Conservation (phyloP, 1,140 invertebrate genomes). For the Drosophila micromelanica region DNA sequence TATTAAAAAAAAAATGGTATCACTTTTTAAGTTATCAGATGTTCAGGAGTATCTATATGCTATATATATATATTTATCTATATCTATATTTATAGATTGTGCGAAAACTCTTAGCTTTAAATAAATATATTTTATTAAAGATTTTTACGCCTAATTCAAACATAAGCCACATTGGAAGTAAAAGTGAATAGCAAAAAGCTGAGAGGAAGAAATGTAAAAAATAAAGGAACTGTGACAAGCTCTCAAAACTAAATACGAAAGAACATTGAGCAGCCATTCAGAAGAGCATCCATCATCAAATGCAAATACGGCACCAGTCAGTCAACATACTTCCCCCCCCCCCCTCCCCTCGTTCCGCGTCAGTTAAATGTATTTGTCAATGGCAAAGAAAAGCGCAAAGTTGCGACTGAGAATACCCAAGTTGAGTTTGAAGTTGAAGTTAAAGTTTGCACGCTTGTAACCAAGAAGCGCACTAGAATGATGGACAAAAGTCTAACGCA, state of each 20-base stretch:
- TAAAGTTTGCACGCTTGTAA: constrained; percentile 43
- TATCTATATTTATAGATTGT: too few species aligned
- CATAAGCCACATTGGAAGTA: constrained; percentile 11
- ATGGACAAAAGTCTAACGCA: constrained; percentile 37
- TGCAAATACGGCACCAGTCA: constrained; percentile 65
- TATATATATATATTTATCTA: too few species aligned
- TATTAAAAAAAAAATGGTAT: too few species aligned
- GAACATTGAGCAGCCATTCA: constrained; percentile 29
- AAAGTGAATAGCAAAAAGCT: constrained; percentile 24
- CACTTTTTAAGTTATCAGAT: too few species aligned
- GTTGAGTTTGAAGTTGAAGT: constrained; percentile 31
- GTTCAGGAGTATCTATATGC: too few species aligned
- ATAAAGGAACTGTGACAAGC: constrained; percentile 17
- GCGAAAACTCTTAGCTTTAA: too few species aligned
- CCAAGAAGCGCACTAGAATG: constrained; percentile 47
- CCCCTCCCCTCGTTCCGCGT: too few species aligned
- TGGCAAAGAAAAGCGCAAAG: constrained; percentile 76
- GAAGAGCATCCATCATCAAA: constrained; percentile 61
- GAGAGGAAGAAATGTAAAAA: neutral
- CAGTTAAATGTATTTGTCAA: constrained; percentile 73
- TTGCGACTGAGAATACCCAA: constrained; percentile 27
- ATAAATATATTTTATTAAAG: too few species aligned
- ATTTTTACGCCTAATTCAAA: too few species aligned
- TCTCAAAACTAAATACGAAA: constrained; percentile 18
- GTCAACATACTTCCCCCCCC: too few species aligned